Base-by-base conservation (phyloP, 2,888 invertebrate genomes). In the Nudaria mundana region DNA sequence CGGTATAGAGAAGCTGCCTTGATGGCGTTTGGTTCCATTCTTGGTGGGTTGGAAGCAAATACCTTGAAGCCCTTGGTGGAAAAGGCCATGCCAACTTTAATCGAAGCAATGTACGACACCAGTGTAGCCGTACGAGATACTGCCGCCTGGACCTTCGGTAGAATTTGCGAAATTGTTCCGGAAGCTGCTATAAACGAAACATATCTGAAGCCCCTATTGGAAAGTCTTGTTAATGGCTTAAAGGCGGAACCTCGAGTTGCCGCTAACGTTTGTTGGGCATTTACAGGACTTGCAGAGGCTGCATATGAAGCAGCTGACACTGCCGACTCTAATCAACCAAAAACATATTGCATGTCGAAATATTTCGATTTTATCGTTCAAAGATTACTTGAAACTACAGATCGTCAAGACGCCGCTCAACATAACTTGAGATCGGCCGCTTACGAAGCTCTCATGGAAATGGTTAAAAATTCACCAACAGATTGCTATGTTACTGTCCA, bases 241-340 rank as follows among this genome's bases (percentile, higher is more conserved):
- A 95, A 94, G 63, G 95, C 97, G 2, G 99, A 99, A 72, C 97
- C 99, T 3, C 90, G 99, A 16, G 99, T 99, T 0, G 99, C 99
- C 1, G 95, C 98, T 6, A 99, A 99, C 80, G 98, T 99, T 7
- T 99, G 99, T 77, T 99, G 99, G 99, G 99, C 99, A 0, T 97
- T 99, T 67, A 97, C 97, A 14, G 97, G 98, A 18, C 89, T 99
- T 30, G 98, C 98, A 0, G 98, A 98, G 78, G 98, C 99, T 2
- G 98, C 98, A 1, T 99, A 97, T 68, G 98, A 99, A 66, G 94
- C 95, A 1, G 95, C 95, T 0, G 93, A 93, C 49, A 77, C 89
- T 20, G 92, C 91, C 26, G 92, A 92, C 20, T 91, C 92, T 3
- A 92, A 92, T 37, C 95, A 92, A 50, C 95, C 98, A 0, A 93